Conservation (phyloP, 2,113 vertebrate species). For the Okapia johnstoni region DNA sequence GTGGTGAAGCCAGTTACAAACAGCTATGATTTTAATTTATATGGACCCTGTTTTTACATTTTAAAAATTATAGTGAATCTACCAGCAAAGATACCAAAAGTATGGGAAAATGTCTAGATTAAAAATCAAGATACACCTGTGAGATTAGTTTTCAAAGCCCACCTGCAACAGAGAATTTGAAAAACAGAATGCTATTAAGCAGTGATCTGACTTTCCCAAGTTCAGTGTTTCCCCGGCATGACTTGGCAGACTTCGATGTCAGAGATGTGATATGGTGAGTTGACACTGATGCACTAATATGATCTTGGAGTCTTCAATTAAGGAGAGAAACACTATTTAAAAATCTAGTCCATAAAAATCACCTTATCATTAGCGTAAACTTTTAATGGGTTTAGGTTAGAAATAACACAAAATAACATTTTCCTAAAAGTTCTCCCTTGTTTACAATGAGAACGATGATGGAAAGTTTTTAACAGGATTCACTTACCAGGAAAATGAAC, state of each 20-base stretch:
- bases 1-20: background rate
- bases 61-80: background rate
- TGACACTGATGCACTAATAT: background rate
- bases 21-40: background rate
- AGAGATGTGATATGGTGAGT: background rate
- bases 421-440: background rate
- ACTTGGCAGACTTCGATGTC: background rate
- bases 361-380: conserved; percentile 52
- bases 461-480: conserved; percentile 24
- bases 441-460: background rate
- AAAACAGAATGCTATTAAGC: background rate
- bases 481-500: conserved; percentile 82
- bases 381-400: conserved; percentile 40
- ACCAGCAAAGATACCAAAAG: background rate
- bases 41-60: background rate
- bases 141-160: background rate
- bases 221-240: background rate
- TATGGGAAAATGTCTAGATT: background rate
- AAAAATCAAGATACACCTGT: background rate
- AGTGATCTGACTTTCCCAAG: background rate
- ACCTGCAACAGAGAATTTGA: background rate
- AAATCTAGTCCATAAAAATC: conserved; percentile 57
- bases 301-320: conserved; percentile 32
- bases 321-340: conserved; percentile 38
- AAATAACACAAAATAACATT: conserved; percentile 19